Percentiles rank a stretch among this genome's conserved stretches.
Evolutionary conservation across 2,113 vertebrate genomes (phyloP).

Genomic region (Apistogramma diplotaenia): DNA sequence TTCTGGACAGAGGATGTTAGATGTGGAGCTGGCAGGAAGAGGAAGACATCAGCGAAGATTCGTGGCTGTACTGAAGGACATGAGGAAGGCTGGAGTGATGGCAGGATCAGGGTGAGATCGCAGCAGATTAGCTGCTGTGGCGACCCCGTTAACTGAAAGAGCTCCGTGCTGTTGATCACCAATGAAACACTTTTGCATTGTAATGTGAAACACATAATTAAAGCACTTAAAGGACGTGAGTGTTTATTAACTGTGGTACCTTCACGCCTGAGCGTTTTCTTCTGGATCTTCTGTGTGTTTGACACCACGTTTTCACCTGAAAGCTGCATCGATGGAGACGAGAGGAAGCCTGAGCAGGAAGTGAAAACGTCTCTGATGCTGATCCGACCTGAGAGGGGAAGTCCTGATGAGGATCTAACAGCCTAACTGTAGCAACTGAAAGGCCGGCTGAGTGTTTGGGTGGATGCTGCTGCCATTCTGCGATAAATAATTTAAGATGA

Average conservation of each 20-base stretch:
- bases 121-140: background rate
- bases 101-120: background rate
- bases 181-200: background rate
- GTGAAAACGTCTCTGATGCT: conserved; percentile 1
- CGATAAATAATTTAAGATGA: background rate
- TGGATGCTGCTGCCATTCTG: background rate
- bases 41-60: background rate
- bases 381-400: conserved; percentile 17
- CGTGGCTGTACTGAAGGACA: background rate
- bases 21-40: background rate
- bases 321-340: background rate
- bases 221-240: background rate
- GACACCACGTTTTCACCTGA: background rate
- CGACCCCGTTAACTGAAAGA: background rate
- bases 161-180: background rate
- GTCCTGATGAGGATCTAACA: conserved; percentile 28
- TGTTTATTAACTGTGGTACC: background rate
- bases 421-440: background rate
- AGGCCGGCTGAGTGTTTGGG: background rate
- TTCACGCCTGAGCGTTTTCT: background rate
- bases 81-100: background rate
- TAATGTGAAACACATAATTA: too few relatives aligned
- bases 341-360: conserved; percentile 56
- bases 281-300: background rate
- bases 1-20: background rate